These are phyloP conservation scores for Gallirallus australis DNA, from an alignment of 2,797 vertebrate species.

Conservation along the genomic window DNA sequence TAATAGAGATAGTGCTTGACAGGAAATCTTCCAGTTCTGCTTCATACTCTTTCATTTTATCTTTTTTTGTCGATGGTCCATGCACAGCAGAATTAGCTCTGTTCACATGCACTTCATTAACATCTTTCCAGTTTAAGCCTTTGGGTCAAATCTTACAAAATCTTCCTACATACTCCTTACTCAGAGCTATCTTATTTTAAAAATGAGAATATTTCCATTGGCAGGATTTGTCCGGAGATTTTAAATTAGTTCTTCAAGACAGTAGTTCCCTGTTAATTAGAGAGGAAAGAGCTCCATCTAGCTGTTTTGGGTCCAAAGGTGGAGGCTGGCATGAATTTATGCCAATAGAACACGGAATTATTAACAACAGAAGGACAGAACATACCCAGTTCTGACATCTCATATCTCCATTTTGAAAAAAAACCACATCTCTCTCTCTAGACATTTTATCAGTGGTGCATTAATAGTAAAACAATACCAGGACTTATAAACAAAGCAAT, in stretches of 20 bases:
- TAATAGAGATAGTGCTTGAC: not conserved
- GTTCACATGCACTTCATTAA: not conserved
- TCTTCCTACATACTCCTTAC: conserved; percentile 26
- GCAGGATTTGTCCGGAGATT: not conserved
- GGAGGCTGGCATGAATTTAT: not conserved
- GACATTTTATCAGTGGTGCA: not conserved
- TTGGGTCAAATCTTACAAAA: conserved; percentile 16
- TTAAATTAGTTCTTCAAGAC: not conserved
- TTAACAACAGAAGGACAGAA: not conserved
- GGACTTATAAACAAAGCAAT: not conserved
- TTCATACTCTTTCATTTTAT: not conserved
- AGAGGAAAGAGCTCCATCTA: conserved; percentile 65
- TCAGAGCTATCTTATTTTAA: not conserved
- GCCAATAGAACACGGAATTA: not conserved
- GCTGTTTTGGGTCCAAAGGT: conserved; percentile 36
- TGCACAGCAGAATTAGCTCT: not conserved
- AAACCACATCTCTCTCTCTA: not conserved
- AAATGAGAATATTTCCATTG: not conserved
- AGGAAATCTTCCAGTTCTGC: not conserved
- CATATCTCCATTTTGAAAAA: not conserved
- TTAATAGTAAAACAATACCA: not conserved
- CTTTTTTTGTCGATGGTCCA: not conserved
- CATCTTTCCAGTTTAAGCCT: not conserved
- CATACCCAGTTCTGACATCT: not conserved
- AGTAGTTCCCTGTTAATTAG: conserved; percentile 11